Base-by-base conservation (phyloP, 2,888 invertebrate species). In the Phanerotoma sp. region DNA sequence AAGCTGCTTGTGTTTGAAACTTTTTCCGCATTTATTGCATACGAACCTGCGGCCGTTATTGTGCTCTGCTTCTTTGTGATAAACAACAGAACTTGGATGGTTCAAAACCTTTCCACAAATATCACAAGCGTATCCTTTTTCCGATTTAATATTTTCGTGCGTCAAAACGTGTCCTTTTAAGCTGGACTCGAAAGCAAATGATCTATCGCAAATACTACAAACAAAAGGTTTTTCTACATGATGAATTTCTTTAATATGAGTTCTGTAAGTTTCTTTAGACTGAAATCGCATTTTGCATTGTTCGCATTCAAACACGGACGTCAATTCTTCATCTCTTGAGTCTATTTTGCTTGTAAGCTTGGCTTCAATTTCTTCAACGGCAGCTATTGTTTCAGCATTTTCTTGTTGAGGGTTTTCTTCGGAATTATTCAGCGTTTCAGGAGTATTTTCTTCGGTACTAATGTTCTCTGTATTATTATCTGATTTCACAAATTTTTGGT, bases 11-110 rank as follows among this genome's bases (percentile, higher is more conserved):
- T 88, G 88, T 63, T 86, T 85, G 78, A 92, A 93, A 53, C 82
- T 79, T 74, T 88, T 89, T 46, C 84, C 83, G 75, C 92, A 92
- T 68, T 86, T 86, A 68, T 82, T 83, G 74, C 91, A 91, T 32
- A 87, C 85, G 73, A 86, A 91, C 56, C 86, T 82, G 49, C 85
- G 81, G 0, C 83, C 84, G 45, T 84, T 83, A 67, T 78, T 83
- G 77, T 88, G 88, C 63, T 84, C 85, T 0, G 87, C 84, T 69
- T 86, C 85, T 67, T 85, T 85, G 76, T 90, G 90, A 75, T 90
- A 89, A 21, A 86, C 80, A 52, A 90, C 83, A 2, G 89, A 88
- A 59, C 87, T 88, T 0, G 86, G 85, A 75, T 89, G 87, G 68
- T 84, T 85, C 51, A 89, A 80, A 13, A 84, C 80, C 79, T 87